Percentiles rank a stretch among this genome's conserved stretches.
These are phyloP conservation scores for Notothenia rossii DNA, from an alignment of 2,113 vertebrate species.

Conservation along the genomic window DNA sequence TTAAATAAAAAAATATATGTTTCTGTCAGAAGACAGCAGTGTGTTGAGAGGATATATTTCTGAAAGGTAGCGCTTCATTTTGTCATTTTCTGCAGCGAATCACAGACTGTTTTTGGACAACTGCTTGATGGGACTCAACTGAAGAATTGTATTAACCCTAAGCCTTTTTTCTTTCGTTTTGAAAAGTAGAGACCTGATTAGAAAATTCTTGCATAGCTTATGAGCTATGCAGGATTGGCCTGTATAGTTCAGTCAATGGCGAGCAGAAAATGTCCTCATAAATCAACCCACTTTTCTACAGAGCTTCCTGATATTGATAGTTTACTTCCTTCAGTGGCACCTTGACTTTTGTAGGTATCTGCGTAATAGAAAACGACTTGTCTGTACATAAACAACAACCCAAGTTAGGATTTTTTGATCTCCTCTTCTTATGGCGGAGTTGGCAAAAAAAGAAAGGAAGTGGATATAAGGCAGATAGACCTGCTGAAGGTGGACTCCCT, in stretches of 20 bases:
- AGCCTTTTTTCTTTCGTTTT: no score
- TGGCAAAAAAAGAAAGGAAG: constrained; percentile 38
- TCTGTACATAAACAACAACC: not conserved
- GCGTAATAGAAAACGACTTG: not conserved
- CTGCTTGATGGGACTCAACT: not conserved
- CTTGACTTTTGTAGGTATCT: constrained; percentile 34
- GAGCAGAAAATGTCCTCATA: constrained; percentile 32
- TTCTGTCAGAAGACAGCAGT: not conserved
- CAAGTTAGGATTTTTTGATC: not conserved
- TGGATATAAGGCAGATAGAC: constrained; percentile 34
- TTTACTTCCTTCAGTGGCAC: constrained; percentile 40
- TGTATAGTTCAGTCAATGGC: not conserved
- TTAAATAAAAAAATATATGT: not conserved
- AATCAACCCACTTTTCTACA: constrained; percentile 16
- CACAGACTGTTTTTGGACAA: constrained; percentile 19
- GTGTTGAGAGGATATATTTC: constrained; percentile 25
- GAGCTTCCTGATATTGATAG: constrained; percentile 58
- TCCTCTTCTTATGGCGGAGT: not conserved
- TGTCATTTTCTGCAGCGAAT: constrained; percentile 17
- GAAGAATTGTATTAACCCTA: not conserved
- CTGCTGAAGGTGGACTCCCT: constrained; percentile 75
- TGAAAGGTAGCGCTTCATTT: not conserved
- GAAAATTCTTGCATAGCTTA: no score
- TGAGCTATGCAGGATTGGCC: no score
- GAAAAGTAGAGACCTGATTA: no score